Conservation (phyloP, 2,888 invertebrate genomes). For the Drosophila lutescens region DNA sequence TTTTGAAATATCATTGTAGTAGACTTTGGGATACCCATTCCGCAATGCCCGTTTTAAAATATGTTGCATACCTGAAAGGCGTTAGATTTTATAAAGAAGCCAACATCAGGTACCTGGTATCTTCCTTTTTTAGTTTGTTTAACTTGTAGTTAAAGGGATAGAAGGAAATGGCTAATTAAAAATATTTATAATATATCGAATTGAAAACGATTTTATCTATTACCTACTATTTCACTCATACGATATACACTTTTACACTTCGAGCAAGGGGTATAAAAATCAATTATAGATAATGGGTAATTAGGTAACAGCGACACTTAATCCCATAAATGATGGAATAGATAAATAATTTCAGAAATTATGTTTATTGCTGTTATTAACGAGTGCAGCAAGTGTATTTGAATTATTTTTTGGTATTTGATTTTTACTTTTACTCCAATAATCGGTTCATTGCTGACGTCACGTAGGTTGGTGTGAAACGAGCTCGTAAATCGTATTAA, state of each 20-base stretch:
- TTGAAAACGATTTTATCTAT: not conserved
- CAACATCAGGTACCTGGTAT: too few relatives aligned
- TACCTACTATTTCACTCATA: not conserved
- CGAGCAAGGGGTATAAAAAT: not conserved
- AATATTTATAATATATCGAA: not conserved
- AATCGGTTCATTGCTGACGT: slow-evolving; percentile 13
- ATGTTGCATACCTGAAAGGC: not conserved
- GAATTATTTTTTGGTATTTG: not conserved
- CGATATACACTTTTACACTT: not conserved
- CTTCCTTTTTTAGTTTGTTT: not conserved
- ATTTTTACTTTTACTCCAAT: not conserved
- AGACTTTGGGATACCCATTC: not conserved
- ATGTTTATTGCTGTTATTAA: slow-evolving; percentile 12
- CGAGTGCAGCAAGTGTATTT: slow-evolving; percentile 1
- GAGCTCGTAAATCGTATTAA: slow-evolving; percentile 24
- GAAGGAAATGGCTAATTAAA: not conserved
- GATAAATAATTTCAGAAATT: slow-evolving; percentile 17
- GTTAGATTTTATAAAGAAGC: too few relatives aligned
- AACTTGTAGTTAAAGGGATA: not conserved
- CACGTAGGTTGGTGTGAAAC: slow-evolving; percentile 20
- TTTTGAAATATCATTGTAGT: not conserved
- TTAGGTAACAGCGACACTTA: slow-evolving; percentile 28
- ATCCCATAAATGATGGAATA: slow-evolving; percentile 12
- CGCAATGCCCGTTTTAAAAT: not conserved
- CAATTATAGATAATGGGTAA: slow-evolving; percentile 25